Evolutionary conservation across 2,797 vertebrate species (phyloP), one percentile per base, ranked within the genome.

Genomic region (Lophius americanus): DNA sequence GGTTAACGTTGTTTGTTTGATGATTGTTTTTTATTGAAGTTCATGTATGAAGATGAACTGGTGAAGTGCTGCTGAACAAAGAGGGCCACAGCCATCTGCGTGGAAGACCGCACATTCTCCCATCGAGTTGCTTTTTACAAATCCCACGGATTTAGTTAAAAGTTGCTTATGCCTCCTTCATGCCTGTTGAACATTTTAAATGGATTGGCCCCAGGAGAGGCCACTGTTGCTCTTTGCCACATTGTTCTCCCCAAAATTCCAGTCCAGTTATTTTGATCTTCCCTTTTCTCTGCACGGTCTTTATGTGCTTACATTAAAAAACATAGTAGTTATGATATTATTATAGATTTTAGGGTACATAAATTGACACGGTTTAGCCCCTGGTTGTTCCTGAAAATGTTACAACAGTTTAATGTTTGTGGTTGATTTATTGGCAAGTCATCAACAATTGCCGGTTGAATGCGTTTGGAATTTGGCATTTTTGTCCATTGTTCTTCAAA

Each of bases 151-250:
- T 23, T 23, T 23, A 23, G 23, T 23, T 23, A 23, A 23, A 23
- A 23, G 23, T 23, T 23, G 23, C 23, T 23, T 23, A 23, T 23
- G 23, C 23, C 23, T 23, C 23, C 23, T 23, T 23, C 23, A 23
- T 23, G 23, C 2, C 1, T 23, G 23, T 23, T 23, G 23, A 23
- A 23, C 23, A 23, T 23, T 23, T 23, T 23, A 23, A 23, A 23
- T 23, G 23, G 23, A 23, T 23, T 23, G 23, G 23, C 23, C 23
- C 23, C 23, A 23, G 23, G 23, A 23, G 23, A 64, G 47, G 59
- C 9, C 59, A 50, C 54, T 66, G 52, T 50, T 70, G 33, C 53
- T 42, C 73, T 70, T 70, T 70, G 37, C 48, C 55, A 55, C 32
- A 54, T 55, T 69, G 50, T 23, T 23, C 23, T 23, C 23, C 23